phyloP scores from a whole-genome alignment of 2,797 vertebrate genomes.

The Neoniphon sammara region DNA sequence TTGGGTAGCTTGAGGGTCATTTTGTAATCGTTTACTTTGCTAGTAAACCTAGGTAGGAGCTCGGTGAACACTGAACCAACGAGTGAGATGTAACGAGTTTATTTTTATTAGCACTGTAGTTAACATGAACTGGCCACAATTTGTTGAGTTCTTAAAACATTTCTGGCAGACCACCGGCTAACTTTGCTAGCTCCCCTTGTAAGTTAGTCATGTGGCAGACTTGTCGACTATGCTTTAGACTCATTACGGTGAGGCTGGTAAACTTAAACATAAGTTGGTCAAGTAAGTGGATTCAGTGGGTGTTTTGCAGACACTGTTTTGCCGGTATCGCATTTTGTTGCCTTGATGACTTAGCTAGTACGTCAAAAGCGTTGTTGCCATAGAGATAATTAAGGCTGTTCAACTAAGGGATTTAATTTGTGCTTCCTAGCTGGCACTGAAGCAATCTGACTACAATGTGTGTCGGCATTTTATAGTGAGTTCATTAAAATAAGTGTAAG shows the following conservation, averaged over 20 bases:
- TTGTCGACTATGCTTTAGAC: neutral
- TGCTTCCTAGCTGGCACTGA: neutral
- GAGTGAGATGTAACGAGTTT: no score
- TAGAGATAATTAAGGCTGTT: constrained; percentile 36
- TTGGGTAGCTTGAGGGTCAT: constrained; percentile 16
- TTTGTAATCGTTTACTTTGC: constrained; percentile 10
- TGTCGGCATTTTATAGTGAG: no score
- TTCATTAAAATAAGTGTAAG: no score
- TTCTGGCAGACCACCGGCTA: constrained; percentile 54
- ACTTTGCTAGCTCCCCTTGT: constrained; percentile 46
- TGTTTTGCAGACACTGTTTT: neutral
- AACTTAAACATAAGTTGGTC: neutral
- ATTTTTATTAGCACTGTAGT: neutral
- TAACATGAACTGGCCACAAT: neutral
- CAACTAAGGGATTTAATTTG: constrained; percentile 16
- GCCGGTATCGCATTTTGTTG: constrained; percentile 14
- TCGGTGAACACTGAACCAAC: neutral
- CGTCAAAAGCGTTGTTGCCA: constrained; percentile 20
- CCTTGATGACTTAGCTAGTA: constrained; percentile 1
- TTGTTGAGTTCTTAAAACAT: neutral
- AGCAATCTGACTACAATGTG: neutral
- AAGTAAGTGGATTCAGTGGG: neutral
- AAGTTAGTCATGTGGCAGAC: constrained; percentile 6
- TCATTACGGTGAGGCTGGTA: neutral
- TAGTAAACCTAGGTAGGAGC: constrained; percentile 4